Evolutionary conservation across 92 coral and sea anemone genomes (phyloP).

Genomic region (Chrysogorgia sp.): DNA sequence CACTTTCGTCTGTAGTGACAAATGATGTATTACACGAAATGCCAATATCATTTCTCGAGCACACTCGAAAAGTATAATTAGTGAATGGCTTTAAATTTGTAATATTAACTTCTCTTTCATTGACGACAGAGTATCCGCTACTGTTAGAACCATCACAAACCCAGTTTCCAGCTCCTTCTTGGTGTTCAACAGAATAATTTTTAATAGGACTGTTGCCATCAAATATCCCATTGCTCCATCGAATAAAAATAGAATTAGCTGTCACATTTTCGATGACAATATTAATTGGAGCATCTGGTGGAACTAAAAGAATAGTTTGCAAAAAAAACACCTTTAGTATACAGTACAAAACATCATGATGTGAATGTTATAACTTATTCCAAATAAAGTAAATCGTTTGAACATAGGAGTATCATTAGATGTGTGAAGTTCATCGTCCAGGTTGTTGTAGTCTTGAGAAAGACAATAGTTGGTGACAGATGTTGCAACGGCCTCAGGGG

Average conservation of each 20-base stretch:
- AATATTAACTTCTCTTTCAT: slow-evolving; percentile 12
- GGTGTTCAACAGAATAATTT: neutral
- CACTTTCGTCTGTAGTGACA: too few relatives aligned
- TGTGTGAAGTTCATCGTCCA: too few relatives aligned
- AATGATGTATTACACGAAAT: neutral
- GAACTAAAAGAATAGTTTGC: too few relatives aligned
- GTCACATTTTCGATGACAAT: neutral
- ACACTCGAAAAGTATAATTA: slow-evolving; percentile 65
- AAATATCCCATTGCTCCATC: slow-evolving; percentile 2
- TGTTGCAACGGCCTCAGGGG: too few relatives aligned
- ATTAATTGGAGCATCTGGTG: too few relatives aligned
- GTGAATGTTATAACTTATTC: too few relatives aligned
- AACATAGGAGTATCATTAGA: too few relatives aligned
- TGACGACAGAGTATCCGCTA: neutral
- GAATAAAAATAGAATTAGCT: neutral
- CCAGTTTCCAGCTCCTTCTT: neutral
- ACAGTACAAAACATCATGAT: too few relatives aligned
- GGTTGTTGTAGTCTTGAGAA: too few relatives aligned
- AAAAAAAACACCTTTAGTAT: too few relatives aligned
- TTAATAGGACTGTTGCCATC: slow-evolving; percentile 21
- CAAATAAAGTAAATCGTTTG: too few relatives aligned
- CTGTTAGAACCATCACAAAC: neutral
- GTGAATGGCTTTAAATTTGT: slow-evolving; percentile 51
- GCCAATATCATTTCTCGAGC: slow-evolving; percentile 71
- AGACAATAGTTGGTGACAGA: too few relatives aligned